A percentile compares a stretch with the other conserved stretches of the same genome.
These are phyloP conservation scores for Tragelaphus strepsiceros DNA, from an alignment of 2,113 vertebrate species.

Conservation along the genomic window DNA sequence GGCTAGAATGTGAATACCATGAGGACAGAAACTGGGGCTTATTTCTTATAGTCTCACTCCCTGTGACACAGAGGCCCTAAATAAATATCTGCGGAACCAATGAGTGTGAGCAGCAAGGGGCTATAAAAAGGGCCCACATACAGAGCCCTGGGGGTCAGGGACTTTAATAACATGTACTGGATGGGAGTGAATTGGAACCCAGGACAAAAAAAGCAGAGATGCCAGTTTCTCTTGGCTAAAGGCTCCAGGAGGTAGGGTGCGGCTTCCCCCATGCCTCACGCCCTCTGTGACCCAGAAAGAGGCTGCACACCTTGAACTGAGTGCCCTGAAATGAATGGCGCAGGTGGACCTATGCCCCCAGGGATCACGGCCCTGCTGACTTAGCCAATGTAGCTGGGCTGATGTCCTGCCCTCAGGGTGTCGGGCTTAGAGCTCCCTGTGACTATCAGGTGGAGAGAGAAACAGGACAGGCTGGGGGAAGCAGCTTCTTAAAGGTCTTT, in stretches of 20 bases:
- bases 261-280: not conserved
- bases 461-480: not conserved
- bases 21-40: not conserved
- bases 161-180: not conserved
- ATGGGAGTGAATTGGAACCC: not conserved
- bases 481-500: conserved; percentile 13
- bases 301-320: not conserved
- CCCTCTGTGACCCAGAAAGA: not conserved
- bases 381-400: not conserved
- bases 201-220: not conserved
- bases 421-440: not conserved
- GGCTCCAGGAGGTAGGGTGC: not conserved
- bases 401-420: not conserved
- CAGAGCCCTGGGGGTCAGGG: not conserved
- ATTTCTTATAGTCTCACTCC: not conserved
- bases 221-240: not conserved
- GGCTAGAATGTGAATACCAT: not conserved
- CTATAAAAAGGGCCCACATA: not conserved
- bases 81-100: not conserved
- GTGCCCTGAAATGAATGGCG: not conserved
- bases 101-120: not conserved
- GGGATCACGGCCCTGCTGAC: not conserved
- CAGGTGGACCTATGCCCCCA: not conserved
- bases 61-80: not conserved
- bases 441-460: conserved; percentile 33